Base-by-base conservation (phyloP, 1,140 invertebrate genomes). In the Lepidurus arcticus region DNA sequence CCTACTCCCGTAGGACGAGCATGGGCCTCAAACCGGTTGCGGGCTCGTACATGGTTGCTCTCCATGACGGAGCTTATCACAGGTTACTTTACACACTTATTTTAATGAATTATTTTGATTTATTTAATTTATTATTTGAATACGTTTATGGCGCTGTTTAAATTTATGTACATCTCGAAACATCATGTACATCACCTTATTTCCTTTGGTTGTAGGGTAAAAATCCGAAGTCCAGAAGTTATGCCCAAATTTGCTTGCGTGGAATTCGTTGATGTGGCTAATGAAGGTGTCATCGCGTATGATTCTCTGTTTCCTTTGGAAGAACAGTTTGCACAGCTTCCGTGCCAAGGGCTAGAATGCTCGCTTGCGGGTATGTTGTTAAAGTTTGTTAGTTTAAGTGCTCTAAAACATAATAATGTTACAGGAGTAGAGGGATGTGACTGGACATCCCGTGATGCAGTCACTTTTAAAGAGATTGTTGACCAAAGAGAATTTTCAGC, bases 261-360 rank as follows among this genome's bases (percentile, higher is more conserved):
- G 53, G 53, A 65, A n/a, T 65, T 65, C 53, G 3, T 65, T 65
- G 53, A 65, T 21, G 53, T 65, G 16, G 53, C 16, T 21, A 65
- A 65, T 21, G 53, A 65, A 65, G 53, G 53, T n/a, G 7, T 65
- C 21, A 21, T 65, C 9, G 21, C 10, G 1, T 65, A 65, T 4
- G 53, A 65, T 65, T 13, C 8, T 65, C 53, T 65, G 53, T 65
- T 65, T 21, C 53, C 53, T 16, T 16, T 65, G 53, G 53, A 65
- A 65, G 53, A 65, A 65, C 53, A 65, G 53, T 65, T 65, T 65
- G 53, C 53, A 1, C 53, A 65, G 53, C 53, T 65, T n/a, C 53
- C 53, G 13, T 7, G 16, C 53, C 53, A 65, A 16, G 53, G 53
- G 16, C 16, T 65, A 13, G 21, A 65, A 65, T 65, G 53, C 53